Evolutionary conservation across 2,113 vertebrate genomes (phyloP).

Genomic region (Phalacrocorax pelagicus): DNA sequence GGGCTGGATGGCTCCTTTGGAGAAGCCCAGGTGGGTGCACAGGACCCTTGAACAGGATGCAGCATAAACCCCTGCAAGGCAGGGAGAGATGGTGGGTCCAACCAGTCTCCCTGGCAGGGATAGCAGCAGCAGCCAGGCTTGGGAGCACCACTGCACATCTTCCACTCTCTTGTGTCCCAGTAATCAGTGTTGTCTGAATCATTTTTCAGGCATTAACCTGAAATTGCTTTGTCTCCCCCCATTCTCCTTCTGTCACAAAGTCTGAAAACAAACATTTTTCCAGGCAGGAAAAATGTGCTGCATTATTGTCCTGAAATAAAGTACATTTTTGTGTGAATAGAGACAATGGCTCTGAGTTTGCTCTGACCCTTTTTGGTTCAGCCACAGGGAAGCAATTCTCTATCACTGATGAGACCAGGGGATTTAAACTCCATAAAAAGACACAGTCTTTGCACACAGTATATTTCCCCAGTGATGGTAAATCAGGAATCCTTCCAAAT

Average conservation of each 20-base stretch:
- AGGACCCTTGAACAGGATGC: background rate
- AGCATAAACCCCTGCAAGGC: accelerated
- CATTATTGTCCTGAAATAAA: background rate
- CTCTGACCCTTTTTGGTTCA: background rate
- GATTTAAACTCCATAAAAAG: background rate
- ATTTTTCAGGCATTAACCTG: background rate
- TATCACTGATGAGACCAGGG: background rate
- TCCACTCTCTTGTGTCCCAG: background rate
- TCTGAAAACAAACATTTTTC: background rate
- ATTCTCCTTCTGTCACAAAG: background rate
- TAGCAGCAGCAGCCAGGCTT: background rate
- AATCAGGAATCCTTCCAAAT: background rate
- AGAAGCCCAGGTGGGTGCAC: background rate
- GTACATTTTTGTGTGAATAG: background rate
- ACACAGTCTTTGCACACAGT: background rate
- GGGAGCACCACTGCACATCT: background rate
- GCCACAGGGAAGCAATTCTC: background rate
- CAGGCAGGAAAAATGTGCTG: background rate
- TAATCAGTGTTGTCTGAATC: background rate
- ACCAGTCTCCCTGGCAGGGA: background rate
- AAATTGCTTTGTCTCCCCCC: background rate
- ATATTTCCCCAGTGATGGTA: background rate
- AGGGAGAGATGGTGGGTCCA: background rate
- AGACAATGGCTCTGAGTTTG: background rate
- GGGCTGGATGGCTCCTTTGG: background rate